Evolutionary conservation across 2,113 vertebrate genomes (phyloP).

Genomic region (Thalassarche chlororhynchos): DNA sequence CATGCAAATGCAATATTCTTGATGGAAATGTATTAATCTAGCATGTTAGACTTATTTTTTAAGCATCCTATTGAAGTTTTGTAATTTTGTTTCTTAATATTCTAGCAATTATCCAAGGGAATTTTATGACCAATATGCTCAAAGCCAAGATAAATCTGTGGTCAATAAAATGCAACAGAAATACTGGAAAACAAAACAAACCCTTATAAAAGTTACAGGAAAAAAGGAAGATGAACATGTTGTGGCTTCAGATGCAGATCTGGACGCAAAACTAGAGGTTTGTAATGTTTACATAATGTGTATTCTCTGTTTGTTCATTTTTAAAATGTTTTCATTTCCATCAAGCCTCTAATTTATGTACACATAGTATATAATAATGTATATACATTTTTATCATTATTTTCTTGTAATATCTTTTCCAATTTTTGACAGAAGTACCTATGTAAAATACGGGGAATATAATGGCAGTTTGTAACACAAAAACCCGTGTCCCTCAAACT

Average conservation of each 20-base stretch:
- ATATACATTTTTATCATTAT: background rate
- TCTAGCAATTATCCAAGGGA: conserved; percentile 86
- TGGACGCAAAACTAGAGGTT: conserved; percentile 97
- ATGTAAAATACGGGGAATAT: background rate
- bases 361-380: background rate
- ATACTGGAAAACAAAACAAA: conserved; percentile 98
- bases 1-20: background rate
- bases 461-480: background rate
- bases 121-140: conserved; percentile 86
- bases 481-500: background rate
- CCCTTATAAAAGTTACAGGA: conserved; percentile 93
- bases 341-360: background rate
- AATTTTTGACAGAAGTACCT: background rate
- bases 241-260: conserved; percentile 93
- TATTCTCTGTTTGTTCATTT: background rate
- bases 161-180: conserved; percentile 97
- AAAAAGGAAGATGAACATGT: conserved; percentile 97
- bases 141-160: conserved; percentile 91
- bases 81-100: background rate
- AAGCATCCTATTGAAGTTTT: background rate
- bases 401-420: background rate
- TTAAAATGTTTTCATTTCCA: background rate
- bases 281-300: background rate
- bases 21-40: background rate
- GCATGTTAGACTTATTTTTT: background rate